Conservation (phyloP, 2,797 vertebrate genomes). For the Eulemur albifrons region DNA sequence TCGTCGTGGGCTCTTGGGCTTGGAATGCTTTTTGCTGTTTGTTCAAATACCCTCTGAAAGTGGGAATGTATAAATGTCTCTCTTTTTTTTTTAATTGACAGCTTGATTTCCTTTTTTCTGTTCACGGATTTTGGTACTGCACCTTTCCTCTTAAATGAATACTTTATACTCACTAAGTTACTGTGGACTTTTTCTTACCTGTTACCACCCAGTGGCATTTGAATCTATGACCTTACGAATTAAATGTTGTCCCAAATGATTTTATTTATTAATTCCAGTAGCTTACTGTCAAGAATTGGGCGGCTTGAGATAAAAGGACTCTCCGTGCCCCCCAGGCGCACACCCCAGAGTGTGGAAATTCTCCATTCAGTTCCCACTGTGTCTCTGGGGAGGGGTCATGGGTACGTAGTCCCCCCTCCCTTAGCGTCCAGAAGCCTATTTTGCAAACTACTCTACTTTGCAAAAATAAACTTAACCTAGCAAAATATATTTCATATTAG, state of each 20-base stretch:
- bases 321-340: neutral
- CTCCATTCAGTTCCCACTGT: neutral
- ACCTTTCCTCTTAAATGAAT: slow-evolving; percentile 66
- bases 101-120: slow-evolving; percentile 69
- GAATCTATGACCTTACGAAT: slow-evolving; percentile 13
- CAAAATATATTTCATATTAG: neutral
- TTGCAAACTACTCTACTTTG: neutral
- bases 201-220: neutral
- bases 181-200: slow-evolving; percentile 51
- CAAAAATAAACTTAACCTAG: slow-evolving; percentile 4
- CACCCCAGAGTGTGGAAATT: neutral
- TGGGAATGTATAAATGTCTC: slow-evolving; percentile 71
- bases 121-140: slow-evolving; percentile 72
- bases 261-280: neutral
- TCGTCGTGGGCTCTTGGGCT: slow-evolving; percentile 71
- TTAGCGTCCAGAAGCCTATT: neutral
- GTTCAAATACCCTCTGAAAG: slow-evolving; percentile 70
- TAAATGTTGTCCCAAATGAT: neutral
- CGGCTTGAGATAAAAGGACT: neutral
- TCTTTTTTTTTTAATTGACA: slow-evolving; percentile 74
- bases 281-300: neutral
- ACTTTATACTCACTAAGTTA: slow-evolving; percentile 60
- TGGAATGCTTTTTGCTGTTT: slow-evolving; percentile 77
- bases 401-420: too few relatives aligned
- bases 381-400: neutral